phyloP scores from a whole-genome alignment of 2,888 invertebrate species.

The Cabera pusaria region DNA sequence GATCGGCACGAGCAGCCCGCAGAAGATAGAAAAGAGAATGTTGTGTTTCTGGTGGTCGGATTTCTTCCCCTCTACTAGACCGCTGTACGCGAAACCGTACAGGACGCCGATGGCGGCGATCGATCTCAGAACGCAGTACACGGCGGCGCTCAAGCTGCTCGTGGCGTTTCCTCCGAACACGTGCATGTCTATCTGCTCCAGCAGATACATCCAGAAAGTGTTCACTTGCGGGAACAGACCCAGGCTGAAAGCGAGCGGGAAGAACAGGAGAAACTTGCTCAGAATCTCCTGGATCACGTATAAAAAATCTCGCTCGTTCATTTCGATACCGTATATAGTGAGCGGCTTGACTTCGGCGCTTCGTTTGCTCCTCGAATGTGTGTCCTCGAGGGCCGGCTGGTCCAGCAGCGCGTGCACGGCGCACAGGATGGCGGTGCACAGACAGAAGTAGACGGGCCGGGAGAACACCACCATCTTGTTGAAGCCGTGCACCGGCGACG shows the following conservation, averaged over 20 bases:
- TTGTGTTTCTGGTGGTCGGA: constrained; percentile 89
- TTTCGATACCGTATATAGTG: constrained; percentile 72
- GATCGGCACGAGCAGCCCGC: constrained; percentile 93
- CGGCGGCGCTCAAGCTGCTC: constrained; percentile 91
- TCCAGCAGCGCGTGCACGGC: constrained; percentile 69
- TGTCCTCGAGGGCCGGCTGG: constrained; percentile 45
- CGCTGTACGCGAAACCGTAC: constrained; percentile 94
- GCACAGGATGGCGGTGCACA: constrained; percentile 86
- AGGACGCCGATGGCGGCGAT: constrained; percentile 90
- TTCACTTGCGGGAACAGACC: constrained; percentile 98
- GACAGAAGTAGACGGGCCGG: constrained; percentile 95
- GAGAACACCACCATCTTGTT: constrained; percentile 97
- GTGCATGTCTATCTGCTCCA: constrained; percentile 97
- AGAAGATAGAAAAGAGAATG: constrained; percentile 96
- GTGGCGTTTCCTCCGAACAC: constrained; percentile 95
- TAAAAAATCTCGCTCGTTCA: constrained; percentile 84
- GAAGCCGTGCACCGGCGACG: constrained; percentile 99
- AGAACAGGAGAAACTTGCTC: constrained; percentile 91
- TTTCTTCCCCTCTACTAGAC: constrained; percentile 91
- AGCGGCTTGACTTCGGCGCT: constrained; percentile 56
- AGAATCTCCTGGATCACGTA: constrained; percentile 88
- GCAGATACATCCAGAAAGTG: constrained; percentile 97
- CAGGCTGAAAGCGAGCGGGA: constrained; percentile 96
- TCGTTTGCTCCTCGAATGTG: constrained; percentile 51
- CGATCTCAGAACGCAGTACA: constrained; percentile 92